Evolutionary conservation across 2,888 invertebrate species (phyloP).

Genomic region (Epirrhoe alternata): DNA sequence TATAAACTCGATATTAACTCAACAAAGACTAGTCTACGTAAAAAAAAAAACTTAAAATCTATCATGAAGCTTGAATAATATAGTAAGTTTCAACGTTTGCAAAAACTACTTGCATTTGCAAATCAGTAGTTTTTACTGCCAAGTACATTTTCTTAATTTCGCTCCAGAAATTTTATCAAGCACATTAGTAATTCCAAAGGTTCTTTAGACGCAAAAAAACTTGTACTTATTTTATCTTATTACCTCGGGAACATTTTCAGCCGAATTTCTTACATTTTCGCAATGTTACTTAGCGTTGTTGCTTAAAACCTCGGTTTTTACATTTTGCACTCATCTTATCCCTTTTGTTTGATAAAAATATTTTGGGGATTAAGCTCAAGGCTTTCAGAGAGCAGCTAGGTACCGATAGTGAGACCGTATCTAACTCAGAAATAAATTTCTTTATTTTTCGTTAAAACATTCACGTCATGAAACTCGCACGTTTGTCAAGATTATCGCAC

Average conservation of each 20-base stretch:
- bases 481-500: too few species aligned
- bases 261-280: conserved; percentile 56
- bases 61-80: too few species aligned
- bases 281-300: conserved; percentile 53
- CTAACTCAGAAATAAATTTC: not conserved
- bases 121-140: not conserved
- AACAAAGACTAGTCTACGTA: too few species aligned
- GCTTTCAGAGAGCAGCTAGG: not conserved
- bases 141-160: conserved; percentile 4
- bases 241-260: conserved; percentile 57
- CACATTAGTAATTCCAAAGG: conserved; percentile 48
- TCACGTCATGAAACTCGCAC: too few species aligned
- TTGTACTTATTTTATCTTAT: conserved; percentile 55
- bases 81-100: too few species aligned
- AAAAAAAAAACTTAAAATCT: too few species aligned
- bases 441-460: not conserved
- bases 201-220: conserved; percentile 50
- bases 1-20: too few species aligned
- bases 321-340: conserved; percentile 49
- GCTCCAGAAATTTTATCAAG: conserved; percentile 1
- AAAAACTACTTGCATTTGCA: not conserved
- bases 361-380: conserved; percentile 14
- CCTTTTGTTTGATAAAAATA: conserved; percentile 41
- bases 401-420: not conserved
- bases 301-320: conserved; percentile 56